phyloP scores from a whole-genome alignment of 2,888 invertebrate species.

The Calameuta idolon region DNA sequence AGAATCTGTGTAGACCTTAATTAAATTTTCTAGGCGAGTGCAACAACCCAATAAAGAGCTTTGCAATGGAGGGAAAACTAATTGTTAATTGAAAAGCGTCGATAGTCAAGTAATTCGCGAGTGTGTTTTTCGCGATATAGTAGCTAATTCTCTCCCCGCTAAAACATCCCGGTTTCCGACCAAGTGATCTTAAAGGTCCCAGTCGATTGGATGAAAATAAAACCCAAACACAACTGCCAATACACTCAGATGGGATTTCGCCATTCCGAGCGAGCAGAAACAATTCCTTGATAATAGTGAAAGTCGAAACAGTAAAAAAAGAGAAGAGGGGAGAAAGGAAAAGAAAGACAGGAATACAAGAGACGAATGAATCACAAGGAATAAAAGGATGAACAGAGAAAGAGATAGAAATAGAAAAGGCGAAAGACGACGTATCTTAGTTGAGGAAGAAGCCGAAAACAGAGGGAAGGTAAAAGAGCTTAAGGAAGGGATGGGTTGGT shows the following conservation, averaged over 20 bases:
- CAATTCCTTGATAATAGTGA: constrained; percentile 7
- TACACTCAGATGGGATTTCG: constrained; percentile 48
- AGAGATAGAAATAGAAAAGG: background rate
- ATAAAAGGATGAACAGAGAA: background rate
- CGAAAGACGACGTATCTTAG: constrained; percentile 6
- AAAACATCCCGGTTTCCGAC: constrained; percentile 3
- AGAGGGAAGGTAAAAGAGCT: constrained; percentile 21
- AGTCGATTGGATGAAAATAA: constrained; percentile 56
- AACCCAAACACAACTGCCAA: constrained; percentile 54
- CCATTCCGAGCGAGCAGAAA: constrained; percentile 3
- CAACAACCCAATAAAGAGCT: background rate
- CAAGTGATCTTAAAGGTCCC: constrained; percentile 26
- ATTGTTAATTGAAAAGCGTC: constrained; percentile 9
- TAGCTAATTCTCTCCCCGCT: background rate
- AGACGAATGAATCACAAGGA: background rate
- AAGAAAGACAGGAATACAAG: background rate
- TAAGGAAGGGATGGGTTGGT: background rate
- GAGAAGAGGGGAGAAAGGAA: background rate
- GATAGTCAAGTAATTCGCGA: background rate
- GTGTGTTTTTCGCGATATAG: background rate
- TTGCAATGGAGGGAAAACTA: background rate
- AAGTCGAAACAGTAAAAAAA: background rate
- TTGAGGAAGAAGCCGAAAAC: constrained; percentile 7
- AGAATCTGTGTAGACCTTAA: background rate
- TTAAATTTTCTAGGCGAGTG: background rate